Evolutionary conservation across 2,797 vertebrate species (phyloP).

Genomic region (Gadopsis marmoratus): DNA sequence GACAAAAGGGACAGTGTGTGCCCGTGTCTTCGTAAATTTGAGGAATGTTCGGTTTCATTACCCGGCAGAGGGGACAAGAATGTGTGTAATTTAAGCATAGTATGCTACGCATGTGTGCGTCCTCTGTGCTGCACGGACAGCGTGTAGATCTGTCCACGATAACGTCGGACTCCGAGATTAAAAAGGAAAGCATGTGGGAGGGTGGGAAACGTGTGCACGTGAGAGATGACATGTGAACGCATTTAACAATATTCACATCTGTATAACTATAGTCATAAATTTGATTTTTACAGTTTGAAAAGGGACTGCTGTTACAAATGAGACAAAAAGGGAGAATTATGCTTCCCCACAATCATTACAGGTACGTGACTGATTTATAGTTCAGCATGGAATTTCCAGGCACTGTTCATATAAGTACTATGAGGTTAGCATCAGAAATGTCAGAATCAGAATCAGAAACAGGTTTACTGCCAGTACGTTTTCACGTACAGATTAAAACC

Average conservation of each 20-base stretch:
- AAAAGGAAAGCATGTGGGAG: constrained; percentile 7
- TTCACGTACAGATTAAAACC: not conserved
- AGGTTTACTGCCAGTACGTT: no score
- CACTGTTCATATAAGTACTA: no score
- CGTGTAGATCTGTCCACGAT: constrained; percentile 1
- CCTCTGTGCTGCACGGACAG: not conserved
- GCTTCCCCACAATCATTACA: not conserved
- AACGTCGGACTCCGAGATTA: constrained; percentile 8
- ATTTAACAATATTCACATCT: not conserved
- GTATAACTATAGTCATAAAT: no score
- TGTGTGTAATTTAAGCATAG: constrained; percentile 35
- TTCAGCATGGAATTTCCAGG: not conserved
- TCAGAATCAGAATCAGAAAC: no score
- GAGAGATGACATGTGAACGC: no score
- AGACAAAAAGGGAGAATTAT: no score
- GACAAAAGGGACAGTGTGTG: constrained; percentile 32
- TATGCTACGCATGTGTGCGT: constrained; percentile 8
- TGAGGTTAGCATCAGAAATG: no score
- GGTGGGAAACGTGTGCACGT: no score
- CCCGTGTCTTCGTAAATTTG: not conserved
- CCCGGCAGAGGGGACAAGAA: constrained; percentile 22
- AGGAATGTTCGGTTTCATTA: constrained; percentile 31
- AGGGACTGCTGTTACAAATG: no score
- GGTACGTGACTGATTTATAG: not conserved
- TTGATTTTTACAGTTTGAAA: not conserved